phyloP scores from a whole-genome alignment of 2,888 invertebrate species.

The Platycheirus albimanus region DNA sequence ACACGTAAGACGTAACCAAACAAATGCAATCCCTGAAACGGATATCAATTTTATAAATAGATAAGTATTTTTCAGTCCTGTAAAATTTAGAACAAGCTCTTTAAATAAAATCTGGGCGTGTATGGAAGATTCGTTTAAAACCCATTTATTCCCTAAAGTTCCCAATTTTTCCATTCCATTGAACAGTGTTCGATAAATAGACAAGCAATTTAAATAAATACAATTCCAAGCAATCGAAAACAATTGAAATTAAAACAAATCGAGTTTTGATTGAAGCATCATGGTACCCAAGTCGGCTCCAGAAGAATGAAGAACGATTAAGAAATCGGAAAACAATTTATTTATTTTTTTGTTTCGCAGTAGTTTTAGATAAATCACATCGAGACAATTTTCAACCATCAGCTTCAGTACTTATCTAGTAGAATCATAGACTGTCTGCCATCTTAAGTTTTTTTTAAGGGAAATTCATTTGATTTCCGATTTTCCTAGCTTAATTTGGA shows the following conservation, averaged over 20 bases:
- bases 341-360: conserved; percentile 28
- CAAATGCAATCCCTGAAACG: no score
- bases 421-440: conserved; percentile 50
- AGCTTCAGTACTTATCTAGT: conserved; percentile 25
- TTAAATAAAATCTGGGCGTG: no score
- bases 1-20: no score
- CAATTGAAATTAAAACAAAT: conserved; percentile 44
- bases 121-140: background rate
- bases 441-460: conserved; percentile 28
- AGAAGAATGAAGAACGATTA: conserved; percentile 18
- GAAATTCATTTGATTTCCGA: conserved; percentile 28
- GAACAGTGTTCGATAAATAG: background rate
- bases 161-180: background rate
- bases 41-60: no score
- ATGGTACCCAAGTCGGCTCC: conserved; percentile 13
- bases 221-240: conserved; percentile 26
- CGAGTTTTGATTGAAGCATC: conserved; percentile 40
- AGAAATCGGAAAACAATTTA: background rate
- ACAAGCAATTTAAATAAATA: background rate
- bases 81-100: no score
- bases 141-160: no score
- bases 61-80: no score
- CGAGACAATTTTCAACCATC: conserved; percentile 3
- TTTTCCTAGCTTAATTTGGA: conserved; percentile 23
- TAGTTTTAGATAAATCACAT: conserved; percentile 34